These are phyloP conservation scores for Danio tinwini DNA, from an alignment of 2,797 vertebrate species.

Conservation along the genomic window DNA sequence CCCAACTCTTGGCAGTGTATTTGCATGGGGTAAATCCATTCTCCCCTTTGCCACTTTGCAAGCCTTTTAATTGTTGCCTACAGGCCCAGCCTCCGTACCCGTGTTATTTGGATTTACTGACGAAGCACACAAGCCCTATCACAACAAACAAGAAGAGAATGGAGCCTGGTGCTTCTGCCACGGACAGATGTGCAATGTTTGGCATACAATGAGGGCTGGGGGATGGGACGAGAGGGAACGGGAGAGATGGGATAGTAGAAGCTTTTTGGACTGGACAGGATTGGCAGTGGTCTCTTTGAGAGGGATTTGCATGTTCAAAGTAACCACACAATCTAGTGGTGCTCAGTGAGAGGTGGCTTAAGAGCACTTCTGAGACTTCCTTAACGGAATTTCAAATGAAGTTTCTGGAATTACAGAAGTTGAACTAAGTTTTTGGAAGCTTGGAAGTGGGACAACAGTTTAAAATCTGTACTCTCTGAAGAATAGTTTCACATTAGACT, in stretches of 20 bases:
- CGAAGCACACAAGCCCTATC: conserved; percentile 30
- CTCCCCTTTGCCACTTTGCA: conserved; percentile 37
- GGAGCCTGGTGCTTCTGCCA: conserved; percentile 6
- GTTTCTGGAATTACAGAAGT: conserved; percentile 27
- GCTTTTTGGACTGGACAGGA: conserved; percentile 32
- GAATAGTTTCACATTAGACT: neutral
- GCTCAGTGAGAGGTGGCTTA: conserved; percentile 31
- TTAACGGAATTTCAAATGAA: conserved; percentile 6
- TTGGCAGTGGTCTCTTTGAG: conserved; percentile 35
- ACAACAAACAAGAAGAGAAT: conserved; percentile 47
- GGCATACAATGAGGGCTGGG: conserved; percentile 12
- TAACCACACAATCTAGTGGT: conserved; percentile 27
- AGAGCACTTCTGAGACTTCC: conserved; percentile 42
- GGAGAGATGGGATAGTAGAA: conserved; percentile 31
- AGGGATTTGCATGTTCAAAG: conserved; percentile 45
- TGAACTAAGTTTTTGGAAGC: conserved; percentile 11
- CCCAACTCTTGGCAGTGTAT: conserved; percentile 29
- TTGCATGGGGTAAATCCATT: conserved; percentile 35
- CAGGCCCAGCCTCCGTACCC: conserved; percentile 49
- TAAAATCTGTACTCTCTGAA: conserved; percentile 15
- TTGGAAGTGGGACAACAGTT: conserved; percentile 29
- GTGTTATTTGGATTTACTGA: conserved; percentile 50
- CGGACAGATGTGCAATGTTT: conserved; percentile 51
- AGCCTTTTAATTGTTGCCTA: conserved; percentile 48
- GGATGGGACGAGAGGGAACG: neutral